These are phyloP conservation scores for Hydrotaea cyrtoneurina DNA, from an alignment of 2,888 invertebrate genomes.

Conservation along the genomic window DNA sequence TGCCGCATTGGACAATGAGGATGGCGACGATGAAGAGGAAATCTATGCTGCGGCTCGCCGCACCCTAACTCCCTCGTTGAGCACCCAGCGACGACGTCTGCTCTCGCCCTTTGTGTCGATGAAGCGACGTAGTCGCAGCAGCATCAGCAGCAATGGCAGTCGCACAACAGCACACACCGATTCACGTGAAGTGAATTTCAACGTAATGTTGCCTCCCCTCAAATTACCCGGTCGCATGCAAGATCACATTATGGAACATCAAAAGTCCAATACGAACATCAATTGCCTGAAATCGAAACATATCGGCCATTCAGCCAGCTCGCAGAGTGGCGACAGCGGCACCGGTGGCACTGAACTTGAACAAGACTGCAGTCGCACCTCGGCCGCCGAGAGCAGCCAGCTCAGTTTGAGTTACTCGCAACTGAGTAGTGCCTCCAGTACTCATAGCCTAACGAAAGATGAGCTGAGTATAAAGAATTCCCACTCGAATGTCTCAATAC, in stretches of 20 bases:
- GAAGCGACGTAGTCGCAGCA: slow-evolving; percentile 78
- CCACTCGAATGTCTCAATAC: slow-evolving; percentile 55
- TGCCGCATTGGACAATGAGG: slow-evolving; percentile 54
- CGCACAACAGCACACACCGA: slow-evolving; percentile 53
- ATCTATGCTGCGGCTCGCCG: slow-evolving; percentile 63
- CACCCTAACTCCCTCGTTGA: slow-evolving; percentile 72
- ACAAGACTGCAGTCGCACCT: slow-evolving; percentile 74
- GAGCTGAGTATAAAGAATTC: slow-evolving; percentile 60
- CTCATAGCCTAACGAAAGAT: slow-evolving; percentile 64
- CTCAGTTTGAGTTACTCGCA: slow-evolving; percentile 77
- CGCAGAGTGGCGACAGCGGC: slow-evolving; percentile 77
- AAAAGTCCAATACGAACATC: slow-evolving; percentile 56
- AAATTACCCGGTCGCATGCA: slow-evolving; percentile 58
- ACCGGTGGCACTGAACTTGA: slow-evolving; percentile 78
- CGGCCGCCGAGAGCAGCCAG: slow-evolving; percentile 74
- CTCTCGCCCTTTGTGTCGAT: slow-evolving; percentile 76
- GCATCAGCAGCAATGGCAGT: slow-evolving; percentile 75
- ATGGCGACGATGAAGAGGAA: slow-evolving; percentile 63
- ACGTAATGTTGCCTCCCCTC: slow-evolving; percentile 59
- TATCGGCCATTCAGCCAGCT: slow-evolving; percentile 69
- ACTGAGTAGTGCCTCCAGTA: slow-evolving; percentile 73
- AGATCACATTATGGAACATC: slow-evolving; percentile 66
- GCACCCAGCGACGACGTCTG: slow-evolving; percentile 73
- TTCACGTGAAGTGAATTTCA: slow-evolving; percentile 63
- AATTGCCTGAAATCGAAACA: slow-evolving; percentile 55